Evolutionary conservation across 2,888 invertebrate species (phyloP), one percentile per base, ranked within the genome.

Genomic region (Hetaerina titia): DNA sequence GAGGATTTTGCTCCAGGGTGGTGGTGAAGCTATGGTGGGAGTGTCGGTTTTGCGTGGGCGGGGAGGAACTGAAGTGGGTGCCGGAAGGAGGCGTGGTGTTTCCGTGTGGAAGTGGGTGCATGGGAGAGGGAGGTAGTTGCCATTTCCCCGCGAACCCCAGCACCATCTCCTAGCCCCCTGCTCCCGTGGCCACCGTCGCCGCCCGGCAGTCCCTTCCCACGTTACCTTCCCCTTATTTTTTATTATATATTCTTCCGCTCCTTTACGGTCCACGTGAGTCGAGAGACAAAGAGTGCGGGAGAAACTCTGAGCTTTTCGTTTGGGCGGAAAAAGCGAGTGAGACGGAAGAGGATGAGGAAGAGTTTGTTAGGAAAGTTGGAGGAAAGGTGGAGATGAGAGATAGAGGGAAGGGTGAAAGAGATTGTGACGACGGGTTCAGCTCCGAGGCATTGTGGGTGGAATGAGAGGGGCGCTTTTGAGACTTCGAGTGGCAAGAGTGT

Each of bases 241-340:
- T 89, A 89, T 89, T 58, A 22, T 58, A 57, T 58, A 89, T 89
- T 58, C 89, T 89, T 89, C 58, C 89, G 58, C n/a, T 89, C 58
- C 58, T 58, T 89, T 57, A 89, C 89, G 57, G 89, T 89, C 89
- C 58, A n/a, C 89, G 89, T 89, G 89, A 57, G 58, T 89, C 89
- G 89, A n/a, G 89, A 89, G 89, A 89, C 57, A 57, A 58, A 56
- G 89, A 56, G 88, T 45, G 45, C 45, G 45, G 13, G 69, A 69
- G 13, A 69, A 89, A 31, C 58, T 31, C 8, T 81, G 69, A 88
- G n/a, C 89, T 58, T 89, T 58, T 19, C 58, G 89, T 56, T 22
- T 58, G 57, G 69, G 7, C 69, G 69, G 69, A 88, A 56, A 56
- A 2, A 88, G 88, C 7, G 45, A n/a, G 89, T 0, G n/a, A n/a